Evolutionary conservation across 1,140 invertebrate genomes (phyloP).

Genomic region (Solen grandis): DNA sequence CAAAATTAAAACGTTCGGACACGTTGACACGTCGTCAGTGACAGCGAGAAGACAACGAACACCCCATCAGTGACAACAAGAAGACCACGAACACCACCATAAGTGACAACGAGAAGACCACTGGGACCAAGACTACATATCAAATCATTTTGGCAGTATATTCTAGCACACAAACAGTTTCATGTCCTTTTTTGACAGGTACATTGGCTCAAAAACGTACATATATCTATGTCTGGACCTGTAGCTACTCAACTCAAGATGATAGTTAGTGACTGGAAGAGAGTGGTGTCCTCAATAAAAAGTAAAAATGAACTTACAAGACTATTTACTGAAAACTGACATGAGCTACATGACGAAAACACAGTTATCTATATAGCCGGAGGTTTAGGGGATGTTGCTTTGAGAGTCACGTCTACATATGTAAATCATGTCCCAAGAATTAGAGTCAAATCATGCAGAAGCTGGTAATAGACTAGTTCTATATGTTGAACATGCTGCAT

Average conservation of each 20-base stretch:
- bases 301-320: not conserved
- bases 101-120: too few species aligned
- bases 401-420: not conserved
- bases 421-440: not conserved
- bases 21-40: too few species aligned
- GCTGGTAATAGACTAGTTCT: not conserved
- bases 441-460: not conserved
- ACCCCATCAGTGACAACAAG: too few species aligned
- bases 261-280: too few species aligned
- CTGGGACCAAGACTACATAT: too few species aligned
- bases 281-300: too few species aligned
- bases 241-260: not conserved
- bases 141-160: not conserved
- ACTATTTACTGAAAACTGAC: not conserved
- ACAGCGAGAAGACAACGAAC: too few species aligned
- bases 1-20: too few species aligned
- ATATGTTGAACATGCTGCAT: not conserved
- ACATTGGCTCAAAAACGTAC: not conserved
- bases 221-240: not conserved
- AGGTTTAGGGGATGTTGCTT: not conserved
- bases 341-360: not conserved
- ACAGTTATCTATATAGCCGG: not conserved
- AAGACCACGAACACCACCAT: too few species aligned
- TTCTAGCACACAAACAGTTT: not conserved
- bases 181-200: slow-evolving; percentile 4